Evolutionary conservation across 92 coral and sea anemone genomes (phyloP), one percentile per base, ranked within the genome.

Genomic region (Scolanthus callimorphus): DNA sequence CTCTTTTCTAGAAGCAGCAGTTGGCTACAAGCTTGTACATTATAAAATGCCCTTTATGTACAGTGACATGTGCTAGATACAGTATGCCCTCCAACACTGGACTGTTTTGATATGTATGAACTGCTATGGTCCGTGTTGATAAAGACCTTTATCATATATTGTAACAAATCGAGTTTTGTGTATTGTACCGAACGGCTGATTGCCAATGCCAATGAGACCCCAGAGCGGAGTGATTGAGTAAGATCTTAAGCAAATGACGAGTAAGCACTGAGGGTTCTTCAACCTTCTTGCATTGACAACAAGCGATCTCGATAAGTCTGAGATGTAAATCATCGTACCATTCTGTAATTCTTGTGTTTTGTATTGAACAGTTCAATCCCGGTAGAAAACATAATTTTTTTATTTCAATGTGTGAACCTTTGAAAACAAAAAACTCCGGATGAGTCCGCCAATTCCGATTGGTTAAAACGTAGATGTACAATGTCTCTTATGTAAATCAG

Each of bases 1-100:
- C 53, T 31, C 3, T 48, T 34, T 66, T 66, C 59, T 72, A 76
- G 82, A 70, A 55, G 67, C 39, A 62, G 54, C 82, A 76, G 79
- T 39, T 47, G 52, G 39, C 65, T 41, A 39, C 65, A 68, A 20
- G 2, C 58, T 41, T 67, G 75, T 68, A 57, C 31, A 43, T 15
- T 45, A 38, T 11, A 34, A 34, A 20, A 25, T 28, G 48, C 41
- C 6, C 15, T 34, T 46, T 44, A 39, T 68, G 56, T 56, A 68
- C 55, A 68, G 62, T 46, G 52, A 46, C 12, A 6, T 6, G 17
- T 34, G 15, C 43, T 34, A 34, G 43, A 34, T 34, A 34, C 9
- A 34, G 15, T 6, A 6, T 6, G 15, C 9, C 9, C 43, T n/a
- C n/a, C n/a, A n/a, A n/a, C n/a, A n/a, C n/a, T n/a, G n/a, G 54